Conservation (phyloP, 2,797 vertebrate species). For the Rhinichthys osculus region DNA sequence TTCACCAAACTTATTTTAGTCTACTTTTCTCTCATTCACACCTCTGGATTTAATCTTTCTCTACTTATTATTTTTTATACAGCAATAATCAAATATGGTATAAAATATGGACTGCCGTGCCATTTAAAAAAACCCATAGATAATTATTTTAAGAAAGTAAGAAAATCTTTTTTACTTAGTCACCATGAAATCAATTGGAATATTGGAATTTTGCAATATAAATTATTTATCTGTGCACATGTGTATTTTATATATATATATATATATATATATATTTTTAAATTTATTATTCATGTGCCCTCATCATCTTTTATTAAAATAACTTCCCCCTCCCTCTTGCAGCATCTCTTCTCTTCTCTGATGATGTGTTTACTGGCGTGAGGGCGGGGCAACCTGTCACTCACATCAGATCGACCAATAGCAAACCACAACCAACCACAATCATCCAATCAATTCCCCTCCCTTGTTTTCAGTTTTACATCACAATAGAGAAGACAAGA, state of each 20-base stretch:
- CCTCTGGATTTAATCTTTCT: not conserved
- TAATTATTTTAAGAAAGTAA: constrained; percentile 40
- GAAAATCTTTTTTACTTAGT: not conserved
- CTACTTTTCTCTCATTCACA: not conserved
- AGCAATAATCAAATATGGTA: constrained; percentile 7
- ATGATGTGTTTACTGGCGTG: not conserved
- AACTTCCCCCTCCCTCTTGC: not conserved
- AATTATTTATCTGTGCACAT: not conserved
- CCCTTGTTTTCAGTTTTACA: not conserved
- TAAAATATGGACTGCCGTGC: constrained; percentile 26
- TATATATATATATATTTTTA: not conserved
- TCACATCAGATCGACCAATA: not conserved
- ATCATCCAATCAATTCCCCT: not conserved
- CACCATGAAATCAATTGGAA: not conserved
- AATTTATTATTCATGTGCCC: not conserved
- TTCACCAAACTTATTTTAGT: not conserved
- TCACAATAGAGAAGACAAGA: not conserved
- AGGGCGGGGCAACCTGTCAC: not conserved
- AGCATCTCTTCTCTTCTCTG: not conserved
- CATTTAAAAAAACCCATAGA: constrained; percentile 14
- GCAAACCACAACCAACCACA: not conserved
- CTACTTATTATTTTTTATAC: not conserved
- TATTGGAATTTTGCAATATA: not conserved
- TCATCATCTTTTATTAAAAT: not conserved
- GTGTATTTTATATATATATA: too few relatives aligned